Conservation (phyloP, 2,113 vertebrate species). For the Plecotus auritus region DNA sequence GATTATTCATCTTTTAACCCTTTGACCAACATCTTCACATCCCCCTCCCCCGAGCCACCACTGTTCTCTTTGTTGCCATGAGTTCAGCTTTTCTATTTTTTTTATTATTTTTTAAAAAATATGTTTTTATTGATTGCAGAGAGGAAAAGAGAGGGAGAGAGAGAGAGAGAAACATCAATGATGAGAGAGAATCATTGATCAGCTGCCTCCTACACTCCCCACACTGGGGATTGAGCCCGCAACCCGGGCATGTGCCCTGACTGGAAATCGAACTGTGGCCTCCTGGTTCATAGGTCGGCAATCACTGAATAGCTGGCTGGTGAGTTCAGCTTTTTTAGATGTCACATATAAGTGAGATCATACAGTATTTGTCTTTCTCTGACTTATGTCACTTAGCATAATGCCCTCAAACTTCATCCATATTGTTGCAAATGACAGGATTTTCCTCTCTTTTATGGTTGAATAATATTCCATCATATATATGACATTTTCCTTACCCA, state of each 20-base stretch:
- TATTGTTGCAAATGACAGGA: neutral
- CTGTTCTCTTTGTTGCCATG: neutral
- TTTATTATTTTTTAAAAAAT: no score
- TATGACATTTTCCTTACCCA: neutral
- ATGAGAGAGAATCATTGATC: no score
- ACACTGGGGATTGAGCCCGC: no score
- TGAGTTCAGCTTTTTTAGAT: neutral
- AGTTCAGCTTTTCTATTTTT: neutral
- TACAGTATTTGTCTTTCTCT: neutral
- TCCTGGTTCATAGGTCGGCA: no score
- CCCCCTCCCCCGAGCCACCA: neutral
- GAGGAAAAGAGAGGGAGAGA: no score
- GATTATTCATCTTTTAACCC: neutral
- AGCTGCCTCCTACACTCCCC: no score
- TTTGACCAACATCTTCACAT: neutral
- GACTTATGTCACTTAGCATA: neutral
- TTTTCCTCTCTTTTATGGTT: neutral
- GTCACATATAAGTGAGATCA: neutral
- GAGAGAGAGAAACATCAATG: no score
- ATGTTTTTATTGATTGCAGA: no score
- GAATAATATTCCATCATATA: neutral
- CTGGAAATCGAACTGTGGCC: no score
- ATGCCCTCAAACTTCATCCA: neutral
- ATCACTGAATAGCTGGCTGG: no score
- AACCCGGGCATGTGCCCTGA: no score